Evolutionary conservation across 2,113 vertebrate genomes (phyloP), one percentile per base, ranked within the genome.

Genomic region (Meriones unguiculatus): DNA sequence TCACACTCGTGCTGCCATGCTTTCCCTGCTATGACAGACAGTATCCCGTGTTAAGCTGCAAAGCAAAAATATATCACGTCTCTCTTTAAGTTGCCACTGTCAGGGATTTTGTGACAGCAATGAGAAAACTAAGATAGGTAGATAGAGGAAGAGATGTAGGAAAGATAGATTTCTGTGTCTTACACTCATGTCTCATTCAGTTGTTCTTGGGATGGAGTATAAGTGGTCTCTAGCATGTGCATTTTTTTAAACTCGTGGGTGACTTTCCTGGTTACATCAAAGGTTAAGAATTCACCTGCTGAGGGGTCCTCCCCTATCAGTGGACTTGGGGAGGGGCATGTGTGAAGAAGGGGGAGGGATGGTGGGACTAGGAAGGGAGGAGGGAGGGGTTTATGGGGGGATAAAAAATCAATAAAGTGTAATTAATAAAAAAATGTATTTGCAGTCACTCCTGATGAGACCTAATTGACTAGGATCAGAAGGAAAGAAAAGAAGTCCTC

Each of bases 211-310:
- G 62, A 75, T 18, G 15, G 35, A 9, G 46, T 13, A 0, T 75
- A 67, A 18, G 15, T 13, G 10, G 13, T n/a, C 28, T 54, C 28
- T 46, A 64, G 73, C 30, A 85, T 18, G 6, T 52, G 1, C 46
- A 75, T 87, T 81, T 87, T 91, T 17, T 87, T 41, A 41, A 87
- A 80, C 7, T 32, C 38, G 41, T 28, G 41, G 28, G 41, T 67
- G 59, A 92, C 70, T 91, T 95, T 75, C 69, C 28, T 65, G 28
- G 17, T 46, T 30, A 77, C 41, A 77, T 50, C 81, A 52, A 57
- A 90, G 82, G 18, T 80, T 76, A 46, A 96, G 81, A 90, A 64
- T 9, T 87, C 91, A 95, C 54, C 87, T 90, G 69, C 82, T 80
- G 46, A 46, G 46, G 46, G 46, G 4, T 5, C 46, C 46, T 46